Percentiles rank a stretch among this genome's conserved stretches.
These are phyloP conservation scores for Carabus problematicus DNA, from an alignment of 2,888 invertebrate species.

Conservation along the genomic window DNA sequence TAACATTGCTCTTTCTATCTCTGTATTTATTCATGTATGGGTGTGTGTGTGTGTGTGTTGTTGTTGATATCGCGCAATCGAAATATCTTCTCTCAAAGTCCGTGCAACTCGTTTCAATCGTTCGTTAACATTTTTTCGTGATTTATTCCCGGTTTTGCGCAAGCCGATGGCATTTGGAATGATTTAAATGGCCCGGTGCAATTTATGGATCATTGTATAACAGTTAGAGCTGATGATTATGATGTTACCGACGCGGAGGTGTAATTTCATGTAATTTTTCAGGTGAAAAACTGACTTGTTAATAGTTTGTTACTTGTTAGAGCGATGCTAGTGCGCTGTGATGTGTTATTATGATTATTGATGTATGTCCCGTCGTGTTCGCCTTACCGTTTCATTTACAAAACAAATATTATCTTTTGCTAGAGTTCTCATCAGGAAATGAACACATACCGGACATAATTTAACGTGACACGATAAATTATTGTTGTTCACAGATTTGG, in stretches of 20 bases:
- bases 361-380: no score
- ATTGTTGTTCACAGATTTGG: no score
- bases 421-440: no score
- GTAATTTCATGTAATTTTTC: slow-evolving; percentile 21
- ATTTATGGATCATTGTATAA: slow-evolving; percentile 11
- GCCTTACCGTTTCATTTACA: no score
- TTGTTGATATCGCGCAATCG: neutral
- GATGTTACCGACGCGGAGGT: neutral
- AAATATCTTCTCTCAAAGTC: neutral
- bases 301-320: slow-evolving; percentile 10
- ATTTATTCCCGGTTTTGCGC: neutral
- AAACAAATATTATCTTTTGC: no score
- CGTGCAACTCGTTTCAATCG: no score
- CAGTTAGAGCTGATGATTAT: neutral
- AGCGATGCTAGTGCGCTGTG: neutral
- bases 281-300: slow-evolving; percentile 22
- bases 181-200: slow-evolving; percentile 13
- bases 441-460: no score
- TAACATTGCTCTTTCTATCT: neutral
- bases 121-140: no score
- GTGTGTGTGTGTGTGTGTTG: no score
- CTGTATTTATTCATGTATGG: neutral
- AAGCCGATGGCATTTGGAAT: slow-evolving; percentile 18
- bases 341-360: no score
- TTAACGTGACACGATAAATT: no score